These are phyloP conservation scores for Cosmia pyralina DNA, from an alignment of 2,888 invertebrate species.

Conservation along the genomic window DNA sequence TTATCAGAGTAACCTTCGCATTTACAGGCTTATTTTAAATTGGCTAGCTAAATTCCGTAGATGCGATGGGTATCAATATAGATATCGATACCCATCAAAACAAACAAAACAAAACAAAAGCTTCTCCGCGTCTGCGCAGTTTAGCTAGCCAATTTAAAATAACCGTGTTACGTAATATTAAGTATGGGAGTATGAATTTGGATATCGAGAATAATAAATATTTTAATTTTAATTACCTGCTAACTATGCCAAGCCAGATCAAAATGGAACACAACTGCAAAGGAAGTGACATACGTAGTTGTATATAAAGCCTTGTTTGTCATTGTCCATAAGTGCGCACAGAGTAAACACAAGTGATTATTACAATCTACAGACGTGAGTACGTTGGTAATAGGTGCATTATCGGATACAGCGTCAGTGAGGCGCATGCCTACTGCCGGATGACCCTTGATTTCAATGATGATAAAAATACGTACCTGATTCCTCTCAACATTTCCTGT, in stretches of 20 bases:
- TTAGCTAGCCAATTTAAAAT: too few relatives aligned
- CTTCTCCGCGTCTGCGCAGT: too few relatives aligned
- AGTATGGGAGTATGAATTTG: not conserved
- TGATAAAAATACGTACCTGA: constrained; percentile 14
- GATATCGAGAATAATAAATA: constrained; percentile 6
- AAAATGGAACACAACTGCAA: constrained; percentile 62
- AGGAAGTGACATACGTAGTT: constrained; percentile 52
- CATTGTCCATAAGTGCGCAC: constrained; percentile 74
- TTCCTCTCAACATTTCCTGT: constrained; percentile 29
- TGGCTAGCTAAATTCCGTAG: too few relatives aligned
- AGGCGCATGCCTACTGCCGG: constrained; percentile 37
- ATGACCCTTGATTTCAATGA: constrained; percentile 55
- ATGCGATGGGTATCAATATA: too few relatives aligned
- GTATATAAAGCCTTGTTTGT: constrained; percentile 76
- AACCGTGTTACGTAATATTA: not conserved
- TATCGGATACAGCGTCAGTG: constrained; percentile 34
- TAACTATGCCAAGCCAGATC: constrained; percentile 36
- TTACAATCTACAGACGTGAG: constrained; percentile 72
- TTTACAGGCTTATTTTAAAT: too few relatives aligned
- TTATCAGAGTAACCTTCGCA: not conserved
- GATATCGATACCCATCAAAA: too few relatives aligned
- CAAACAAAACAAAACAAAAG: too few relatives aligned
- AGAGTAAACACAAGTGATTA: constrained; percentile 70
- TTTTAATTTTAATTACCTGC: constrained; percentile 48
- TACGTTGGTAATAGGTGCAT: constrained; percentile 63